Evolutionary conservation across 1,140 invertebrate genomes (phyloP), one percentile per base, ranked within the genome.

Genomic region (Drosophila nigrodunni): DNA sequence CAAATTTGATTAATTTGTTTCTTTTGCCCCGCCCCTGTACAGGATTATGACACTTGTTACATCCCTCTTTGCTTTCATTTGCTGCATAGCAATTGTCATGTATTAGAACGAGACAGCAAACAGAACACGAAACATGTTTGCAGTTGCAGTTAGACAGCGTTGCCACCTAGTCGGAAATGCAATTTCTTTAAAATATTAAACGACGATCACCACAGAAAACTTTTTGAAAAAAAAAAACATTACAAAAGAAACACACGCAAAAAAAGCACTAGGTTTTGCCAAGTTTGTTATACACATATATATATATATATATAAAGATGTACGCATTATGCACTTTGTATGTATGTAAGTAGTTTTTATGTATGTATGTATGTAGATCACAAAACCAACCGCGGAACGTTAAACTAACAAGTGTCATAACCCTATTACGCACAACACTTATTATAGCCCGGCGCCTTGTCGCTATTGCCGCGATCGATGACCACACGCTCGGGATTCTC

Each of bases 401-500:
- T 74, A 69, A 58, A 70, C 72, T 70, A 74, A 55, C 72, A 70
- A 59, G 67, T 72, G 71, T 74, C 65, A 72, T 65, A 57, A 39
- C n/a, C 54, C 8, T 9, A 75, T 91, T 92, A 92, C 82, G 92
- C 85, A 83, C 92, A 92, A 80, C 92, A 92, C 76, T 92, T 90
- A 67, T 78, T 92, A 59, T 92, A 92, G 44, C 91, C 82, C 64
- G 93, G 89, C 64, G 92, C 85, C 74, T 90, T 93, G 39, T 93
- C 89, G 61, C 92, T 92, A 59, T 92, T 93, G 92, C 94, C 93
- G 88, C 94, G 93, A 92, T 95, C 94, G 6, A 96, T 94, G 52
- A 94, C 94, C 13, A 96, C 95, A 76, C 95, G 93, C 85, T 96
- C 95, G 2, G 94, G 93, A 76, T 95, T 94, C 86, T 96, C 95